phyloP scores from a whole-genome alignment of 2,113 vertebrate species.

The Steatornis caripensis region DNA sequence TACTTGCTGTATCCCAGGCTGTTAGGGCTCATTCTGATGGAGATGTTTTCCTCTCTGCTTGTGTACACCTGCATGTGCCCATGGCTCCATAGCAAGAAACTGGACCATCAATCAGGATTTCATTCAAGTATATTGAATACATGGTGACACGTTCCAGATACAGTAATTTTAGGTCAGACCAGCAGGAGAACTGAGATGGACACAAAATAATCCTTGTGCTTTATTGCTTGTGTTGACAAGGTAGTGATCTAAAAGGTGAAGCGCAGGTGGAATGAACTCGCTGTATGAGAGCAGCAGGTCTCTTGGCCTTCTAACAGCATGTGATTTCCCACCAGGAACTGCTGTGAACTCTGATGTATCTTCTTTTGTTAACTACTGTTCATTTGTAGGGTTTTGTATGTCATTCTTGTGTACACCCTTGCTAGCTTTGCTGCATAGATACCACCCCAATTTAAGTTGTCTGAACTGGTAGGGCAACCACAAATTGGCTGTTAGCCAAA shows the following conservation, averaged over 20 bases:
- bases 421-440: not conserved
- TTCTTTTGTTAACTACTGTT: not conserved
- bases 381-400: not conserved
- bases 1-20: not conserved
- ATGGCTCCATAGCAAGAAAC: not conserved
- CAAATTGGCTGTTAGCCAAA: not conserved
- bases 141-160: not conserved
- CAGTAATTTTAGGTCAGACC: not conserved
- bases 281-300: not conserved
- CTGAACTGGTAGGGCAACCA: not conserved
- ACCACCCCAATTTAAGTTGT: not conserved
- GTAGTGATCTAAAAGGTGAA: not conserved
- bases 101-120: not conserved
- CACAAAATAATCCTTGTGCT: not conserved
- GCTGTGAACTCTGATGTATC: not conserved
- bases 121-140: not conserved
- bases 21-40: not conserved
- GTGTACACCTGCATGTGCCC: not conserved
- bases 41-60: not conserved
- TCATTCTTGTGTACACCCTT: not conserved
- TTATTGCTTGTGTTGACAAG: not conserved
- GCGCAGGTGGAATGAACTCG: not conserved
- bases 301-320: not conserved
- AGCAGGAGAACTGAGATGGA: not conserved
- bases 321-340: not conserved